Evolutionary conservation across 1,140 invertebrate species (phyloP).

Genomic region (Tenebrio molitor): DNA sequence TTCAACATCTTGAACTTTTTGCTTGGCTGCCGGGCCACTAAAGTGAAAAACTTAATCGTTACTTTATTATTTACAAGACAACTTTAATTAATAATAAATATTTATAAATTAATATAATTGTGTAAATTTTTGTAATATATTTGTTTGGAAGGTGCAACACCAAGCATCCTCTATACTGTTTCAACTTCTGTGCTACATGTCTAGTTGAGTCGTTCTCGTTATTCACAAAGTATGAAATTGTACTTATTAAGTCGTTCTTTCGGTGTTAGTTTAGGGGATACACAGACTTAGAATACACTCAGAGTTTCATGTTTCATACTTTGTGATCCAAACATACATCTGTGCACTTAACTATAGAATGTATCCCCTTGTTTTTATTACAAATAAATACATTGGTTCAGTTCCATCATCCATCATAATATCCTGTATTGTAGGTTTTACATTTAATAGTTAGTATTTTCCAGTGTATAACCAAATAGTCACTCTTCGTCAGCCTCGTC

Average conservation of each 20-base stretch:
- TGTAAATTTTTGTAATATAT: conserved; percentile 68
- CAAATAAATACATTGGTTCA: conserved; percentile 1
- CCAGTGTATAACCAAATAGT: conserved; percentile 41
- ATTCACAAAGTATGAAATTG: conserved; percentile 65
- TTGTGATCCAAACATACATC: conserved; percentile 59
- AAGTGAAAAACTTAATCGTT: conserved; percentile 65
- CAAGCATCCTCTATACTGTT: conserved; percentile 53
- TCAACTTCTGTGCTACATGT: conserved; percentile 60
- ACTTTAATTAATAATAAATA: conserved; percentile 64
- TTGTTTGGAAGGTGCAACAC: conserved; percentile 60
- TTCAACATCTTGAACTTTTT: conserved; percentile 62
- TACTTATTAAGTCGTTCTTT: conserved; percentile 55
- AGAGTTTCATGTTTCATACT: conserved; percentile 59
- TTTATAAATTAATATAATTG: conserved; percentile 65
- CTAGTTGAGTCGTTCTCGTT: conserved; percentile 55
- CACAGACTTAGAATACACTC: conserved; percentile 52
- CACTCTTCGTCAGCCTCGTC: conserved; percentile 1
- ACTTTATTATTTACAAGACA: conserved; percentile 64
- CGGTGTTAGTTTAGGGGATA: conserved; percentile 58
- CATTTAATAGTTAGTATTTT: conserved; percentile 57
- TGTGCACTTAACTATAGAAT: conserved; percentile 62
- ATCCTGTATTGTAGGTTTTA: conserved; percentile 58
- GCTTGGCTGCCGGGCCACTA: conserved; percentile 65
- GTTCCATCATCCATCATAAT: conserved; percentile 26
- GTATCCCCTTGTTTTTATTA: conserved; percentile 54